Percentiles rank a stretch among this genome's conserved stretches.
phyloP scores from a whole-genome alignment of 37 sponge, comb jelly and placozoan genomes.

The Corticium candelabrum region DNA sequence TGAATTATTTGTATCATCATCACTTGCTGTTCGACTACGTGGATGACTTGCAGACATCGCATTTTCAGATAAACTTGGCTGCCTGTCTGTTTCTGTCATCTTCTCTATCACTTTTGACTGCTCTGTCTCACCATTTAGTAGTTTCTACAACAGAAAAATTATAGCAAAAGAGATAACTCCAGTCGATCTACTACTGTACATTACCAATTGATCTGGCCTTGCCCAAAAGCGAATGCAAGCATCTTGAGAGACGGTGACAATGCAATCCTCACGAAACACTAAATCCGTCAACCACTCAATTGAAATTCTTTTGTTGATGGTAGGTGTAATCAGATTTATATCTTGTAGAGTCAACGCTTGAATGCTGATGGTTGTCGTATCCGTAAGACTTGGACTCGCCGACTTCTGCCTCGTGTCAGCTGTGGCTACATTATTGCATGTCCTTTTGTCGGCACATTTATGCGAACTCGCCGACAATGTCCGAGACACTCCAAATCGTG shows the following conservation, averaged over 20 bases:
- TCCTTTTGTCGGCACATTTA: not conserved
- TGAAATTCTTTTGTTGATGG: slow-evolving; percentile 54
- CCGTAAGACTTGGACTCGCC: not conserved
- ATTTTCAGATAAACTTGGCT: no score
- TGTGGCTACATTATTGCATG: not conserved
- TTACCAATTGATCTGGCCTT: slow-evolving; percentile 31
- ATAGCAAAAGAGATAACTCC: no score
- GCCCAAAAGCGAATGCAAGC: slow-evolving; percentile 38
- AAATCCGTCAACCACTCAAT: slow-evolving; percentile 73
- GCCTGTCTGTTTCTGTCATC: no score
- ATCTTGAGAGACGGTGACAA: slow-evolving; percentile 56
- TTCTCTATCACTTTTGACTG: no score
- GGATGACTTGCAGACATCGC: no score
- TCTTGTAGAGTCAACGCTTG: slow-evolving; percentile 55
- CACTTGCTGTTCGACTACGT: no score
- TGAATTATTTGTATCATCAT: no score
- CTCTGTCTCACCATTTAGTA: no score
- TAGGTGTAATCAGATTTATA: slow-evolving; percentile 71
- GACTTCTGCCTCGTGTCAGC: not conserved
- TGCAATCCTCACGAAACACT: slow-evolving; percentile 54
- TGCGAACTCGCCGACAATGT: not conserved
- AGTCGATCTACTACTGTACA: no score
- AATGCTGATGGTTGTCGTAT: not conserved
- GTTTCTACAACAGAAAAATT: no score
- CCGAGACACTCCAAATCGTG: not conserved